Percentiles rank a stretch among this genome's conserved stretches.
Evolutionary conservation across 2,797 vertebrate genomes (phyloP).

Genomic region (Notolabrus celidotus): DNA sequence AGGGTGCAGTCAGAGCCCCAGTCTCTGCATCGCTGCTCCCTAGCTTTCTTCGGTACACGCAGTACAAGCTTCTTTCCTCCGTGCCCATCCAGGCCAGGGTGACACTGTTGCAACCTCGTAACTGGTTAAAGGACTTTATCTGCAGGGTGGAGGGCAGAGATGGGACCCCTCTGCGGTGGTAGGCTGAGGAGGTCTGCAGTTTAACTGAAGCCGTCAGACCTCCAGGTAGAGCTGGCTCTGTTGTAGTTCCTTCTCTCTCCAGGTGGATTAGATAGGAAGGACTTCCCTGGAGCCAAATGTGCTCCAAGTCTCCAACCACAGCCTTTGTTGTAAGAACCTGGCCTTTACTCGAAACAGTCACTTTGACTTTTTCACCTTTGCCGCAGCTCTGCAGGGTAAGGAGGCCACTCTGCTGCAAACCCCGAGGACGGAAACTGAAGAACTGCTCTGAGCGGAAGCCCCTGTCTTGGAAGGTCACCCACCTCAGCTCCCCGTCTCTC

Average conservation of each 20-base stretch:
- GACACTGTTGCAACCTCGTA: constrained; percentile 90
- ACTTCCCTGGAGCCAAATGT: constrained; percentile 90
- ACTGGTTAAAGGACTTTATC: constrained; percentile 92
- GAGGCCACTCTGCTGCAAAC: constrained; percentile 88
- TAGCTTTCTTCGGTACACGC: constrained; percentile 87
- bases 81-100: constrained; percentile 95
- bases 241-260: constrained; percentile 70
- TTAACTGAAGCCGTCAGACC: constrained; percentile 84
- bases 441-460: constrained; percentile 68
- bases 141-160: constrained; percentile 90
- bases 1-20: constrained; percentile 76
- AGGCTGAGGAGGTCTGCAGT: constrained; percentile 88
- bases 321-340: constrained; percentile 82
- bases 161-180: constrained; percentile 87
- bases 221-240: constrained; percentile 34
- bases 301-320: constrained; percentile 83
- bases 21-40: constrained; percentile 65
- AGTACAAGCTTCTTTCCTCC: constrained; percentile 91
- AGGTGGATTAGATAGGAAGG: constrained; percentile 86
- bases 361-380: constrained; percentile 76
- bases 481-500: constrained; percentile 88
- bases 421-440: constrained; percentile 87
- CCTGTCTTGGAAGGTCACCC: constrained; percentile 82
- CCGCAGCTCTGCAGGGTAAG: constrained; percentile 90
- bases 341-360: constrained; percentile 86